Conservation (phyloP, 2,888 invertebrate species). For the Saturnia japonica region DNA sequence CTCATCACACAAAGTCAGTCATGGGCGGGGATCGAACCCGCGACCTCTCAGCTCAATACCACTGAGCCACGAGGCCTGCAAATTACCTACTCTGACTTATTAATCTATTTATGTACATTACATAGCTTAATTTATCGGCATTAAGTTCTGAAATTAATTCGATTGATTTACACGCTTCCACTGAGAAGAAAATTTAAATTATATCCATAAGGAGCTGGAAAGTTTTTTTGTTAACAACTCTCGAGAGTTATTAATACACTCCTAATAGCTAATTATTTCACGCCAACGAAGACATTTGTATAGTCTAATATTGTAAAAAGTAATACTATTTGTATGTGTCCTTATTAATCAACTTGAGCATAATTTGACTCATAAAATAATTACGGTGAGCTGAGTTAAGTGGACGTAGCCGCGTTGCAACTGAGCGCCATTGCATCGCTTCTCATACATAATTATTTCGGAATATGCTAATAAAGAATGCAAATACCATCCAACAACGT, state of each 20-base stretch:
- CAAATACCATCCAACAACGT: conserved; percentile 61
- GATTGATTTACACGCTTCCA: background rate
- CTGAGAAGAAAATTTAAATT: no score
- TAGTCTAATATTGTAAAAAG: background rate
- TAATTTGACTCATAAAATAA: conserved; percentile 54
- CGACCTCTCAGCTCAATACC: no score
- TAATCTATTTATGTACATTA: no score
- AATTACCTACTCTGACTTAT: no score
- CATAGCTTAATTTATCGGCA: no score
- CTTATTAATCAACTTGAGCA: conserved; percentile 27
- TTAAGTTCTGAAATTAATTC: no score
- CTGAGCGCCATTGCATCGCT: conserved; percentile 50
- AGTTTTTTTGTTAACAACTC: no score
- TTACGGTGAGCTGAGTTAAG: conserved; percentile 52
- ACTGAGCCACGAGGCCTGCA: no score
- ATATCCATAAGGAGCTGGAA: no score
- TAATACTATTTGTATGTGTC: background rate
- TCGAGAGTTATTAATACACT: background rate
- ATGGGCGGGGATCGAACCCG: no score
- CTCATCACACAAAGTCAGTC: no score
- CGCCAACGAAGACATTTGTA: background rate
- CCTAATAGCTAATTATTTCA: background rate
- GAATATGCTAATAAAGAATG: conserved; percentile 73
- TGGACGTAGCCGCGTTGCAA: conserved; percentile 37
- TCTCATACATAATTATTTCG: conserved; percentile 74